Percentiles rank a stretch among this genome's conserved stretches.
phyloP scores from a whole-genome alignment of 2,888 invertebrate species.

The Gastracanthus pulcherrimus region DNA sequence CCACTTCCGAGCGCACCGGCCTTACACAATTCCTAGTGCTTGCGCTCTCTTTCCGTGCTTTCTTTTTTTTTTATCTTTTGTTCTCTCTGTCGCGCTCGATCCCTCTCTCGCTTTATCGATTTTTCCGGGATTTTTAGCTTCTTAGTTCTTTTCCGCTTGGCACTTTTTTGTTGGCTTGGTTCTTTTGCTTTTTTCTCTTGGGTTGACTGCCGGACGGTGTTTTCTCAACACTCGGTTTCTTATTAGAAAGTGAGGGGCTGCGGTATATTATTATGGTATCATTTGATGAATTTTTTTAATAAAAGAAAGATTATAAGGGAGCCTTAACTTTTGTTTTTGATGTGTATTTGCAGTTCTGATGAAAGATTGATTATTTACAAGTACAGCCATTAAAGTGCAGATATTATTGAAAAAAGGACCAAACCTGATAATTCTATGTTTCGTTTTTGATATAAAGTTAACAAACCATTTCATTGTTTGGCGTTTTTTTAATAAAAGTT shows the following conservation, averaged over 20 bases:
- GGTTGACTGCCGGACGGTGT: background rate
- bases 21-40: too few relatives aligned
- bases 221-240: slow-evolving; percentile 14
- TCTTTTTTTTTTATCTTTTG: background rate
- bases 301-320: too few relatives aligned
- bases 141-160: background rate
- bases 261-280: background rate
- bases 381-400: too few relatives aligned
- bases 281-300: background rate
- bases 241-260: background rate
- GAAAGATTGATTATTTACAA: too few relatives aligned
- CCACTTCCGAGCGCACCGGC: background rate
- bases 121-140: background rate
- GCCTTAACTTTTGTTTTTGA: too few relatives aligned
- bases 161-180: background rate
- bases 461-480: too few relatives aligned
- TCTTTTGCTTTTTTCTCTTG: background rate
- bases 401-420: too few relatives aligned
- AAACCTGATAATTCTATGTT: too few relatives aligned
- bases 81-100: background rate
- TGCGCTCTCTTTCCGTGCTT: background rate
- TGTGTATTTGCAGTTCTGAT: too few relatives aligned
- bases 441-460: too few relatives aligned
- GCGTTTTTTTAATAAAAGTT: too few relatives aligned
- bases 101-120: background rate